These are phyloP conservation scores for Agrochola lychnidis DNA, from an alignment of 2,888 invertebrate genomes.

Conservation along the genomic window DNA sequence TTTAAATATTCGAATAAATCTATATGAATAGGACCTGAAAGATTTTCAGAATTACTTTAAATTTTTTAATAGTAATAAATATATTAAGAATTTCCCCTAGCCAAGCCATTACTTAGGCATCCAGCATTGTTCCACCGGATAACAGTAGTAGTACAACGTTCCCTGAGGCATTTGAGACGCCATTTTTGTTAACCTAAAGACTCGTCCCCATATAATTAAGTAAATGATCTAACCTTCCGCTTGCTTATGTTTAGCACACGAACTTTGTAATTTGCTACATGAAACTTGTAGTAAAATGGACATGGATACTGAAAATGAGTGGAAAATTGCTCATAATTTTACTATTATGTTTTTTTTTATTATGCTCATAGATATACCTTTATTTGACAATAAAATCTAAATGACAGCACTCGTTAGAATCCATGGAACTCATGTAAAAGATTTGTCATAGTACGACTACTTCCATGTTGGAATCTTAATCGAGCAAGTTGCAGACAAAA, in stretches of 20 bases:
- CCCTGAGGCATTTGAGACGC: background rate
- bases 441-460: background rate
- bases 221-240: constrained; percentile 19
- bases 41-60: background rate
- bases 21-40: background rate
- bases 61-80: background rate
- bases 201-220: background rate
- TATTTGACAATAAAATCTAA: background rate
- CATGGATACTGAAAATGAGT: background rate
- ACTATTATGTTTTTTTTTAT: background rate
- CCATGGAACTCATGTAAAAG: background rate
- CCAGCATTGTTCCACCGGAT: constrained; percentile 11
- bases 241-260: background rate
- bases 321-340: background rate
- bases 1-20: background rate
- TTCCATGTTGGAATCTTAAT: background rate
- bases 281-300: background rate
- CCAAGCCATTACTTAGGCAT: background rate
- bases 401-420: background rate
- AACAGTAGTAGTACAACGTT: background rate
- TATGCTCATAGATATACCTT: background rate
- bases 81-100: background rate
- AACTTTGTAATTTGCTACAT: background rate
- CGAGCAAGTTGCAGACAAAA: background rate
- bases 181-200: constrained; percentile 6